Conservation (phyloP, 2,113 vertebrate species). For the Trogon surrucura region DNA sequence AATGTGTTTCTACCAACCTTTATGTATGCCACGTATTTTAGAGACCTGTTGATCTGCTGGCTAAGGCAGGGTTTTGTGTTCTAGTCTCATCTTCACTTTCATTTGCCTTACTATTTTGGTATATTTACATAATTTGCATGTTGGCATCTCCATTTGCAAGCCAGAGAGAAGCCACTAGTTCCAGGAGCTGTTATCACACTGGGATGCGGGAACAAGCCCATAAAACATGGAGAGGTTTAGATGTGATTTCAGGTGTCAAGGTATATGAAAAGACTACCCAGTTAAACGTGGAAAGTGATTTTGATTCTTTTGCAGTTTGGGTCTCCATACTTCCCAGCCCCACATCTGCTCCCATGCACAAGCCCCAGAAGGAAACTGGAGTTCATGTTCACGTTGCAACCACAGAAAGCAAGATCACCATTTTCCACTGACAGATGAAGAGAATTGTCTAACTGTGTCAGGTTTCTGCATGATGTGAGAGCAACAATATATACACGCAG, state of each 20-base stretch:
- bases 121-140: background rate
- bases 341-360: fast-evolving
- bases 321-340: background rate
- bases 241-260: background rate
- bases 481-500: background rate
- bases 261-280: background rate
- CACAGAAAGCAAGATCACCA: background rate
- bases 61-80: background rate
- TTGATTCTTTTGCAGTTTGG: background rate
- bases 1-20: background rate
- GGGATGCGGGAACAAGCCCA: background rate
- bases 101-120: background rate
- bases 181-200: background rate
- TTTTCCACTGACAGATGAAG: background rate
- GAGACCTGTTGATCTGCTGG: background rate
- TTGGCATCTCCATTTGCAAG: background rate
- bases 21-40: background rate
- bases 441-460: background rate
- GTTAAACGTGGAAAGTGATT: background rate
- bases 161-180: background rate
- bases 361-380: background rate
- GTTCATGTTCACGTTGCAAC: fast-evolving
- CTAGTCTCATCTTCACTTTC: background rate
- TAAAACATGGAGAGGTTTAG: background rate
- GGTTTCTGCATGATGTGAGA: background rate